Evolutionary conservation across 2,113 vertebrate species (phyloP).

Genomic region (Nerophis lumbriciformis): DNA sequence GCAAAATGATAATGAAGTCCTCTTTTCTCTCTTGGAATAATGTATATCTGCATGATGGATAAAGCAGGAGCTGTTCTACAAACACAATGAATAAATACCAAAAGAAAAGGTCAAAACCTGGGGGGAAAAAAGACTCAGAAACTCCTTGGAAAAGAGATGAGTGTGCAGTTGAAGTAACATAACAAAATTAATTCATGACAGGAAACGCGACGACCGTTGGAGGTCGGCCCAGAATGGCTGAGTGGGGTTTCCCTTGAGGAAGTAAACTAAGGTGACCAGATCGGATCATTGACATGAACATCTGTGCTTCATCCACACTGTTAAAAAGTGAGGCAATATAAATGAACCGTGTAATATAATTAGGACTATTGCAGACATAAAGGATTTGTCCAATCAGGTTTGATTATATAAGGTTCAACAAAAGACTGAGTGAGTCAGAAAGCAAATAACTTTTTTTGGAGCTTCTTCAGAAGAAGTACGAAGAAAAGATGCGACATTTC

Average conservation of each 20-base stretch:
- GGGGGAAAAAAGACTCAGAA: too few relatives aligned
- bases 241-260: too few relatives aligned
- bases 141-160: too few relatives aligned
- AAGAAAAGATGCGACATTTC: background rate
- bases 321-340: background rate
- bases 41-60: too few relatives aligned
- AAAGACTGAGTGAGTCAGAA: slow-evolving; percentile 10
- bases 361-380: background rate
- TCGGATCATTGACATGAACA: background rate
- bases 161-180: too few relatives aligned
- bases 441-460: background rate
- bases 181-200: too few relatives aligned
- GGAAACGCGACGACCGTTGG: background rate
- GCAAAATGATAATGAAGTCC: too few relatives aligned
- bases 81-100: too few relatives aligned
- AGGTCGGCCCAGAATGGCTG: background rate
- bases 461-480: too few relatives aligned
- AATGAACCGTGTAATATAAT: background rate
- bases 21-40: too few relatives aligned
- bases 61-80: too few relatives aligned
- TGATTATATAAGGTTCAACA: background rate
- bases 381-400: background rate
- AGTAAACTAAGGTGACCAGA: background rate
- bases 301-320: background rate
- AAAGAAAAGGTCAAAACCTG: too few relatives aligned